Base-by-base conservation (phyloP, 2,888 invertebrate genomes). In the Drosophila lutescens region DNA sequence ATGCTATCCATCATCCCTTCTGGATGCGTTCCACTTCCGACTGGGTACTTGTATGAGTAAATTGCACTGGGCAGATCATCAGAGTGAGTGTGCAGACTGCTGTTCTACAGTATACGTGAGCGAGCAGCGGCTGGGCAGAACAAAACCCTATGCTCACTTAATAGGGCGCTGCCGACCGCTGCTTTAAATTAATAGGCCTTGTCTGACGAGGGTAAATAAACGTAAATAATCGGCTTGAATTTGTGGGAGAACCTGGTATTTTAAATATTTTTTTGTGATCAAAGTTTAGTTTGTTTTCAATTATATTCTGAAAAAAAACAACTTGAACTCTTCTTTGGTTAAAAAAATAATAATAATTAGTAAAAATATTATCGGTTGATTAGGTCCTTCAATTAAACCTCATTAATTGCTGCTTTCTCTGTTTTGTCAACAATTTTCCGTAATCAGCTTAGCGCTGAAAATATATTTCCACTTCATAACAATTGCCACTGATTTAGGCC, bases 371-470 rank as follows among this genome's bases (percentile, higher is more conserved):
- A 38, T 13, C 13, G 23, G 8, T 23, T 23, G 23, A 44, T 44
- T 38, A 38, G 17, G 15, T 36, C 1, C 23, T 10, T 10, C 6
- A 34, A 36, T 56, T 26, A 34, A 17, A n/a, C 26, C 12, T 26
- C 36, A 46, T 46, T 38, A 61, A 38, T 46, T 32, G 38, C 9
- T 20, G 17, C 60, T 38, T 57, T 30, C 20, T 10, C 26, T 15
- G 30, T 46, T 59, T 46, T 38, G 36, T 61, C 61, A 46, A 38
- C 10, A 61, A 38, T 32, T 65, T 51, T 36, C 23, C 47, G 41
- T 61, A 61, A 47, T 41, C 32, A 38, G 30, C 46, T 61, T 32
- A 61, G 46, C 15, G 4, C 44, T 13, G 30, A n/a, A 58, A 58
- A 58, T 32, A 43, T 50, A 44, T 50, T 63, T 50, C 20, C 50